These are phyloP conservation scores for Trissolcus basalis DNA, from an alignment of 1,140 invertebrate genomes.

Conservation along the genomic window DNA sequence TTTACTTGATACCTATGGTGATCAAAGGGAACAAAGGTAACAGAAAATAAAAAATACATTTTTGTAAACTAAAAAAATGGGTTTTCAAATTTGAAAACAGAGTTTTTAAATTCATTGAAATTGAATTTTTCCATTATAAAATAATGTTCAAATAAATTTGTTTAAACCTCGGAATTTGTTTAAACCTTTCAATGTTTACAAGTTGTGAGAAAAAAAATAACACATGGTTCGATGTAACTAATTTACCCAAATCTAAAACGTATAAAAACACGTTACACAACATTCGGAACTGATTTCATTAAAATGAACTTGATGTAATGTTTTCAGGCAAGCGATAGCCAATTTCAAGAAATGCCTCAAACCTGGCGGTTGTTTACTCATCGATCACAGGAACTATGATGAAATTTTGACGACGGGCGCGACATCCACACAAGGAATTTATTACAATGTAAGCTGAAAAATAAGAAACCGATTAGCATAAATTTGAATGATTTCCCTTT, in stretches of 20 bases:
- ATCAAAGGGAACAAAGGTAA: constrained; percentile 86
- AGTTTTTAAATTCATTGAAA: too few relatives aligned
- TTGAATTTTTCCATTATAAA: too few relatives aligned
- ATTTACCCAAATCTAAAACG: too few relatives aligned
- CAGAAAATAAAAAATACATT: not conserved
- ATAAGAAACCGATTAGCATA: not conserved
- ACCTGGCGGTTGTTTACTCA: constrained; percentile 88
- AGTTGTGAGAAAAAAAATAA: too few relatives aligned
- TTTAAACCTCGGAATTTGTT: too few relatives aligned
- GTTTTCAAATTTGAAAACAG: too few relatives aligned
- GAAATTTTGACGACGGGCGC: constrained; percentile 84
- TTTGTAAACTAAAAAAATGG: not conserved
- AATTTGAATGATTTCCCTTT: not conserved
- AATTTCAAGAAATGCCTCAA: constrained; percentile 89
- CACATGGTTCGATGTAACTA: too few relatives aligned
- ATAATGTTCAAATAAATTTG: too few relatives aligned
- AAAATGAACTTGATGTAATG: constrained; percentile 1
- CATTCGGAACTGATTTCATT: too few relatives aligned
- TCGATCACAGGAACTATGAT: constrained; percentile 93
- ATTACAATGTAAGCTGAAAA: constrained; percentile 86
- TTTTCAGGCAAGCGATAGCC: constrained; percentile 78
- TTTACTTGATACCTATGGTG: constrained; percentile 85
- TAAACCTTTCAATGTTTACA: too few relatives aligned
- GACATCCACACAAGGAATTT: constrained; percentile 87
- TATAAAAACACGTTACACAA: too few relatives aligned